Conservation (phyloP, 2,888 invertebrate species). For the Pterostichus niger region DNA sequence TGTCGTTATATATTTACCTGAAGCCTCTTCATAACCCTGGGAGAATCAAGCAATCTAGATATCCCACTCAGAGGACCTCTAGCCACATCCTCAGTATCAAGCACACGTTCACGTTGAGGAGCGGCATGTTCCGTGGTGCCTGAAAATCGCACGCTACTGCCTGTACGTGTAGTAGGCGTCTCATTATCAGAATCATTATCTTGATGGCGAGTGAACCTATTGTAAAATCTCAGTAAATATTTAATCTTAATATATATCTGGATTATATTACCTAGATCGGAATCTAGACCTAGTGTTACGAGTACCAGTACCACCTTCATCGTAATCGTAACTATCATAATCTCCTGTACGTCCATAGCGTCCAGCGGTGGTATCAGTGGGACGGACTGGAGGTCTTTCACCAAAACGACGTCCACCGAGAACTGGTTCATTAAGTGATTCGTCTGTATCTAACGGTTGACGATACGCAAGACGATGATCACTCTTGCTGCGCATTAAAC, state of each 20-base stretch:
- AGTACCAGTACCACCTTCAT: slow-evolving; percentile 76
- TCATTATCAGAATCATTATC: slow-evolving; percentile 90
- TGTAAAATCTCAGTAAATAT: too few species aligned
- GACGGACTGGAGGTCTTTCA: slow-evolving; percentile 79
- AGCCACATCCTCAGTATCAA: slow-evolving; percentile 94
- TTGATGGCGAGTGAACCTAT: slow-evolving; percentile 77
- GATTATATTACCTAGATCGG: slow-evolving; percentile 79
- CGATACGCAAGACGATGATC: slow-evolving; percentile 90
- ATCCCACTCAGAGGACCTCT: slow-evolving; percentile 93
- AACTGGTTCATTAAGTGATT: slow-evolving; percentile 80
- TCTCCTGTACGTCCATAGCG: slow-evolving; percentile 75
- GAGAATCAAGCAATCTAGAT: slow-evolving; percentile 91
- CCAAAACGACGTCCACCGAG: slow-evolving; percentile 89
- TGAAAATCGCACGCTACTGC: slow-evolving; percentile 82
- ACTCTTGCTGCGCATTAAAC: slow-evolving; percentile 94
- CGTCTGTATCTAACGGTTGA: slow-evolving; percentile 56
- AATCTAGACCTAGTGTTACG: slow-evolving; percentile 84
- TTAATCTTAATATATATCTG: not conserved
- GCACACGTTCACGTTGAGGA: slow-evolving; percentile 84
- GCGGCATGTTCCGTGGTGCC: slow-evolving; percentile 80
- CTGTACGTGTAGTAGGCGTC: slow-evolving; percentile 77
- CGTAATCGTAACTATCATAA: slow-evolving; percentile 71
- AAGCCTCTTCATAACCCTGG: slow-evolving; percentile 92
- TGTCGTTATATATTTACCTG: slow-evolving; percentile 80
- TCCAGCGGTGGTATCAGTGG: slow-evolving; percentile 73